phyloP scores from a whole-genome alignment of 2,113 vertebrate species.

The Myocastor coypus region DNA sequence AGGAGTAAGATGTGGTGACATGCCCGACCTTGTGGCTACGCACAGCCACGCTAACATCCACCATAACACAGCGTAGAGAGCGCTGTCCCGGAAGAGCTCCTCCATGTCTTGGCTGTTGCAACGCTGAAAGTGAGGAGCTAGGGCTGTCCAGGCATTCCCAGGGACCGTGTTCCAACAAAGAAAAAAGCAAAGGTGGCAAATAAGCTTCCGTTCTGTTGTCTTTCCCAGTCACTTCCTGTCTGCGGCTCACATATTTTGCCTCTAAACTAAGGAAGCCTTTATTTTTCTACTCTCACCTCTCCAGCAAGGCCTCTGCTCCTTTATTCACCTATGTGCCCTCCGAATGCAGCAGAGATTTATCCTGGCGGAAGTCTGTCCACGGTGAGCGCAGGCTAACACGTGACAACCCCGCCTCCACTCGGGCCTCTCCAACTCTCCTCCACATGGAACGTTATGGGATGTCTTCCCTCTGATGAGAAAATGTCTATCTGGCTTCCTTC shows the following conservation, averaged over 20 bases:
- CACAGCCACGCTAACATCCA: not conserved
- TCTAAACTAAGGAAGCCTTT: not conserved
- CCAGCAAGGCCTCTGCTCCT: not conserved
- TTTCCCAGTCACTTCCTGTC: not conserved
- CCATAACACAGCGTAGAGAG: not conserved
- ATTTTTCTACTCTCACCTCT: not conserved
- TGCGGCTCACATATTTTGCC: not conserved
- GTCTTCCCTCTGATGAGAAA: conserved; percentile 10
- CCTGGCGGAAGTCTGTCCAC: not conserved
- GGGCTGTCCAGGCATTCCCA: not conserved
- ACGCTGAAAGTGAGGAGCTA: not conserved
- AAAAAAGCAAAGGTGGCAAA: not conserved
- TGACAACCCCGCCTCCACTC: not conserved
- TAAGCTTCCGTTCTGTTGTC: not conserved
- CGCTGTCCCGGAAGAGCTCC: not conserved
- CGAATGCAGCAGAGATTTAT: not conserved
- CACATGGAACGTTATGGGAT: not conserved
- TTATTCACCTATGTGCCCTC: not conserved
- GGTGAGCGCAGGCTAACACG: not conserved
- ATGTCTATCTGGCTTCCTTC: not conserved
- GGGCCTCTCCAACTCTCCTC: not conserved
- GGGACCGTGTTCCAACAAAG: not conserved
- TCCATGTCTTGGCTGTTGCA: conserved; percentile 10
- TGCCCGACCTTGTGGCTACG: not conserved
- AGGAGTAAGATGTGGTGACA: not conserved